Conservation (phyloP, 1,140 invertebrate species). For the Dreissena polymorpha region DNA sequence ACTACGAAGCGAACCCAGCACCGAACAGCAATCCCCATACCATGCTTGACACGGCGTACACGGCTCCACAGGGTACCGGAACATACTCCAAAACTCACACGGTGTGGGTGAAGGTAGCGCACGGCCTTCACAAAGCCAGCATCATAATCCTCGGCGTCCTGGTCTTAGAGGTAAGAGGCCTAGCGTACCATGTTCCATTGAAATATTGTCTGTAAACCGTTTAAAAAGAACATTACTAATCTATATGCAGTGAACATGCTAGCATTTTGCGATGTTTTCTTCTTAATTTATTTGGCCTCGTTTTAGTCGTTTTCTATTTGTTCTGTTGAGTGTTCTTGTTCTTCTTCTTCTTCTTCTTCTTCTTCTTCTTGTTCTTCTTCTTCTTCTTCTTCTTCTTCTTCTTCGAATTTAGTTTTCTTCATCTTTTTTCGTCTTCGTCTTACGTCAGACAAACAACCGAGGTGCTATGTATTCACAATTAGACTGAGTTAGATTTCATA, state of each 20-base stretch:
- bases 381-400: no score
- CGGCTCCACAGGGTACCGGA: no score
- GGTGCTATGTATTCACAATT: not conserved
- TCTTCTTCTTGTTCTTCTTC: not conserved
- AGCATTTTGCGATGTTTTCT: not conserved
- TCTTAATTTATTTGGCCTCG: no score
- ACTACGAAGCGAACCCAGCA: no score
- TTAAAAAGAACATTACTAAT: not conserved
- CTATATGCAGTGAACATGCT: not conserved
- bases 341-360: no score
- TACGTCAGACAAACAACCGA: no score
- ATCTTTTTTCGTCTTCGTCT: no score
- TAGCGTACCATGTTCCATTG: not conserved
- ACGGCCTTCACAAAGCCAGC: slow-evolving; percentile 68
- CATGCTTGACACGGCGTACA: no score
- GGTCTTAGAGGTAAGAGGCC: slow-evolving; percentile 65
- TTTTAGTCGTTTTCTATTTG: no score
- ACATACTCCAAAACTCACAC: slow-evolving; percentile 29
- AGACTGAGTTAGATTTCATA: not conserved
- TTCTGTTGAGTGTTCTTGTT: no score
- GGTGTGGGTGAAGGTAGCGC: slow-evolving; percentile 63
- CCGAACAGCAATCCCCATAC: no score
- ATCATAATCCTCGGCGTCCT: slow-evolving; percentile 66
- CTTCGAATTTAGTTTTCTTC: no score
- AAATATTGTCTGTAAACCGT: not conserved